Evolutionary conservation across 2,113 vertebrate genomes (phyloP).

Genomic region (Macquaria australasica): DNA sequence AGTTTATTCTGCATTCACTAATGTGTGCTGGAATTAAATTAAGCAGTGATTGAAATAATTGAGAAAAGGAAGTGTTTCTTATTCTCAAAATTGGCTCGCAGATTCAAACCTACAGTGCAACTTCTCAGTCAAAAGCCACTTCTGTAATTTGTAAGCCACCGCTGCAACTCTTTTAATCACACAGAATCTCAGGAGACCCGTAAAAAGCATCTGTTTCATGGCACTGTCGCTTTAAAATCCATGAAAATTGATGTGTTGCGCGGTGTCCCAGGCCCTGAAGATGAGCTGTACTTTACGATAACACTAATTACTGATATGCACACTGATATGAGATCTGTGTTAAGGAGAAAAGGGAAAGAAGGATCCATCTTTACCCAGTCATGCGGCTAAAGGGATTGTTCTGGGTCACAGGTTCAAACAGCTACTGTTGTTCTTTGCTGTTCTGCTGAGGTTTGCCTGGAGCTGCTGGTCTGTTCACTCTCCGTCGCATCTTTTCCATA

Average conservation of each 20-base stretch:
- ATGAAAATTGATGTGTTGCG: conserved; percentile 40
- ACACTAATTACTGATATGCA: conserved; percentile 30
- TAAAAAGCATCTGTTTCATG: not conserved
- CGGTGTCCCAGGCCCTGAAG: conserved; percentile 16
- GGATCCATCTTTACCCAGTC: conserved; percentile 31
- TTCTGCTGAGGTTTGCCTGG: conserved; percentile 37
- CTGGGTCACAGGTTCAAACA: conserved; percentile 60
- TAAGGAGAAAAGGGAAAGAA: not conserved
- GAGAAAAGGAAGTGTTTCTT: not conserved
- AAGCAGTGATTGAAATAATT: not conserved
- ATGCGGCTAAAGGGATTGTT: conserved; percentile 61
- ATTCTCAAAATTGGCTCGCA: not conserved
- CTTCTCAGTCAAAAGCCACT: not conserved
- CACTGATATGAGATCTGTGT: conserved; percentile 51
- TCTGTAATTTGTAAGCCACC: not conserved
- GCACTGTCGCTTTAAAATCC: conserved; percentile 23
- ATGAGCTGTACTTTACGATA: conserved; percentile 38
- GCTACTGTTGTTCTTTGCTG: conserved; percentile 36
- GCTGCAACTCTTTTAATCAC: conserved; percentile 5
- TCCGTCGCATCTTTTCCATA: not conserved
- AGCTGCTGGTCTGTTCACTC: conserved; percentile 26
- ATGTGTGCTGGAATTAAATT: not conserved
- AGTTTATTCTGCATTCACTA: not conserved
- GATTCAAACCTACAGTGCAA: not conserved
- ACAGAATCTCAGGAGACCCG: not conserved